Conservation (phyloP, 1,140 invertebrate genomes). For the Anoplolepis gracilipes region DNA sequence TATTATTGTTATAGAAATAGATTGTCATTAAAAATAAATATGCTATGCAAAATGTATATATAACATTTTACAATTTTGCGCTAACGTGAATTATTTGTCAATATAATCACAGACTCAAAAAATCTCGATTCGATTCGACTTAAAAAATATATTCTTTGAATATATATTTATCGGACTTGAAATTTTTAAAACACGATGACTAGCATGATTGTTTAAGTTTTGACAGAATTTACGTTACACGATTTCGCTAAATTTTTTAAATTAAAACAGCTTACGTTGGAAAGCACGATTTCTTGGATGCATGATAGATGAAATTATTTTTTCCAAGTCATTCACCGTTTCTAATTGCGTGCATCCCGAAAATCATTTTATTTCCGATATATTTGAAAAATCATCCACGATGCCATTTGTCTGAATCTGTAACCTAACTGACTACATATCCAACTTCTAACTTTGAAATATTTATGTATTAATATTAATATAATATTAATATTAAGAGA, state of each 20-base stretch:
- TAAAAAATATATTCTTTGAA: not conserved
- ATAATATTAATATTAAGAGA: not conserved
- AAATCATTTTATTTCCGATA: not conserved
- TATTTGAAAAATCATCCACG: not conserved
- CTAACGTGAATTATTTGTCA: not conserved
- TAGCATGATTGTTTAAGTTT: not conserved
- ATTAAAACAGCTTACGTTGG: not conserved
- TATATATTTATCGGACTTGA: not conserved
- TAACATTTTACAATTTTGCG: not conserved
- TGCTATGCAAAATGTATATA: not conserved
- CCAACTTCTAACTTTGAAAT: not conserved
- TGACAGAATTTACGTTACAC: not conserved
- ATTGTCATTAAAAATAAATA: not conserved
- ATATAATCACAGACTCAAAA: too few species aligned
- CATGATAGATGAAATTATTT: too few species aligned
- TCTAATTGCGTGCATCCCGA: too few species aligned
- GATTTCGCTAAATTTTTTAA: not conserved
- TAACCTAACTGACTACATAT: not conserved
- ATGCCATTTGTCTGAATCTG: not conserved
- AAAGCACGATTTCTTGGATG: too few species aligned
- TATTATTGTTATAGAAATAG: not conserved
- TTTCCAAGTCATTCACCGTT: too few species aligned
- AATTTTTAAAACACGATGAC: not conserved
- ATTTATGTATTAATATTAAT: too few species aligned
- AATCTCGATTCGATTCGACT: too few species aligned